These are phyloP conservation scores for Gallinago solitaria DNA, from an alignment of 2,797 vertebrate genomes.

Conservation along the genomic window DNA sequence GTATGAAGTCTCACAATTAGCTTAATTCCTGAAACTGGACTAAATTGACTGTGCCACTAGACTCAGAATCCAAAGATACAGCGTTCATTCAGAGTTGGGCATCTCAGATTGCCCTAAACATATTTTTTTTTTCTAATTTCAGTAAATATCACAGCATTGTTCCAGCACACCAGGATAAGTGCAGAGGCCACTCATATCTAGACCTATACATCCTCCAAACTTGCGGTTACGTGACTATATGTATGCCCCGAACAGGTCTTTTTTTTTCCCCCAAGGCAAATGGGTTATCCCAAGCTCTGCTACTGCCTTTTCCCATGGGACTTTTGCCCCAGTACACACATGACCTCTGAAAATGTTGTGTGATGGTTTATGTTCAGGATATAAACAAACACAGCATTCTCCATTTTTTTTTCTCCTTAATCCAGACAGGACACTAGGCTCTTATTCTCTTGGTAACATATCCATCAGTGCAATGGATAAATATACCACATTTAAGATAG, in stretches of 20 bases:
- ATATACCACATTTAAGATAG: neutral
- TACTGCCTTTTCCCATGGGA: neutral
- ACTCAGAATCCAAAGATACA: neutral
- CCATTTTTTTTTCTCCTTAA: neutral
- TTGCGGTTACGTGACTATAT: rapidly evolving
- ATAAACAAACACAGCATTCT: neutral
- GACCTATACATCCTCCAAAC: neutral
- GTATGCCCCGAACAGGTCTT: neutral
- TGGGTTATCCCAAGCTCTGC: neutral
- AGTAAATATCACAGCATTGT: neutral
- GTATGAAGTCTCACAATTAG: neutral
- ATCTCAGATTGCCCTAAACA: neutral
- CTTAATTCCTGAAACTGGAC: neutral
- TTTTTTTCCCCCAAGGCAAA: neutral
- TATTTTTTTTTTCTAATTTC: neutral
- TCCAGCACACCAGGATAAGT: neutral
- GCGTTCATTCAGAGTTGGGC: neutral
- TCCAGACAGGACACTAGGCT: neutral
- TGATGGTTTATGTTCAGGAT: neutral
- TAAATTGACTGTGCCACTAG: neutral
- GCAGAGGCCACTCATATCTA: neutral
- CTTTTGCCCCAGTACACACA: neutral
- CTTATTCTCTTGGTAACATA: neutral
- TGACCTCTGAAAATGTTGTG: neutral
- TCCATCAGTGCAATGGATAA: neutral